Evolutionary conservation across 2,888 invertebrate species (phyloP).

Genomic region (Archips crataeganus): DNA sequence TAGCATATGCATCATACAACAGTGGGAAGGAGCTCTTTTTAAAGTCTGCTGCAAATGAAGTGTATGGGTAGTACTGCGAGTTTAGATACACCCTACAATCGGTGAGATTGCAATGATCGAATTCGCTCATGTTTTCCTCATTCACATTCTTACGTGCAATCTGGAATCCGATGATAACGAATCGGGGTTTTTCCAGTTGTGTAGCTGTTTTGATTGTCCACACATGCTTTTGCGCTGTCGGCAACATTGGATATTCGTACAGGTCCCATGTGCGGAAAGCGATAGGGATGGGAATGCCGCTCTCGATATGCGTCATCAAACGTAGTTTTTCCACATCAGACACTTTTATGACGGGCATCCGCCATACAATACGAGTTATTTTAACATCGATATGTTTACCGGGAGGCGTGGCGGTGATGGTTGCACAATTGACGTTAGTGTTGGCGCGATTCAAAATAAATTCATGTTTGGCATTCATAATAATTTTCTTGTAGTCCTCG

Average conservation of each 20-base stretch:
- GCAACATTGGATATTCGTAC: conserved; percentile 19
- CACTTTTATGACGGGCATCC: conserved; percentile 28
- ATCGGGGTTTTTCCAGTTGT: conserved; percentile 39
- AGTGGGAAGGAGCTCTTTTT: conserved; percentile 3
- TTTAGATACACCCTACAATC: conserved; percentile 24
- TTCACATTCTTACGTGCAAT: conserved; percentile 25
- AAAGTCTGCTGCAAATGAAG: conserved; percentile 20
- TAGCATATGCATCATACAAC: conserved; percentile 26
- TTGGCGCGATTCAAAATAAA: conserved; percentile 28
- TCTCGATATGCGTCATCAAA: conserved; percentile 14
- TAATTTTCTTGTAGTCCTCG: conserved; percentile 36
- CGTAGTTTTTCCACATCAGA: conserved; percentile 31
- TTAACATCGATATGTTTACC: background rate
- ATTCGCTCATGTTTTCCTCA: conserved; percentile 35
- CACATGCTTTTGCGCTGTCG: conserved; percentile 7
- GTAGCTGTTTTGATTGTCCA: conserved; percentile 27
- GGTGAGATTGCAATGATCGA: conserved; percentile 32
- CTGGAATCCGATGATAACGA: conserved; percentile 37
- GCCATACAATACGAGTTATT: conserved; percentile 16
- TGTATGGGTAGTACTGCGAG: conserved; percentile 27
- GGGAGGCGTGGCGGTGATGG: background rate
- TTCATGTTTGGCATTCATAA: conserved; percentile 42
- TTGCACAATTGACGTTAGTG: conserved; percentile 12
- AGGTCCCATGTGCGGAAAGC: conserved; percentile 29
- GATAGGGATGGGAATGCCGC: conserved; percentile 12